phyloP scores from a whole-genome alignment of 2,888 invertebrate genomes.

The Eurois occulta region DNA sequence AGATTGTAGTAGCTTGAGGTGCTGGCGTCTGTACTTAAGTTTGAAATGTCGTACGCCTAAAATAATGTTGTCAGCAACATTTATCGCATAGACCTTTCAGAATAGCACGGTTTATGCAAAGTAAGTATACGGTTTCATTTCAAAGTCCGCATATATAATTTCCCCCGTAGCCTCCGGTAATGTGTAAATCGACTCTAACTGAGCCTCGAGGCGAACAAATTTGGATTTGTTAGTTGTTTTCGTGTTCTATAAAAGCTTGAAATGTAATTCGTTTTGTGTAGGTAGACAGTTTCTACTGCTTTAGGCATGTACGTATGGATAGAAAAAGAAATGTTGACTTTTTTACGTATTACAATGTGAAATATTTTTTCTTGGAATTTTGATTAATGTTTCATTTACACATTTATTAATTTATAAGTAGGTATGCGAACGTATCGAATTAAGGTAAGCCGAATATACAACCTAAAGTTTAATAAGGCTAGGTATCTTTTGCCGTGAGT shows the following conservation, averaged over 20 bases:
- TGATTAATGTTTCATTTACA: neutral
- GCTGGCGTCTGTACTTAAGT: neutral
- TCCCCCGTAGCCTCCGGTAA: slow-evolving; percentile 41
- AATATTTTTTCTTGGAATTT: slow-evolving; percentile 13
- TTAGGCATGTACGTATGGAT: slow-evolving; percentile 37
- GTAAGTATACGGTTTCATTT: slow-evolving; percentile 46
- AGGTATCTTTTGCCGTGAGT: neutral
- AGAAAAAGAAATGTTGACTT: slow-evolving; percentile 22
- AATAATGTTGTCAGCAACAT: slow-evolving; percentile 38
- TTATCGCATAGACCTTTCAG: slow-evolving; percentile 17
- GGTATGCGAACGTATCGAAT: neutral
- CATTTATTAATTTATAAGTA: neutral
- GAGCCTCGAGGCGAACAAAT: slow-evolving; percentile 25
- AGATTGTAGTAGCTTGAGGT: neutral
- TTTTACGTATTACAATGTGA: slow-evolving; percentile 13
- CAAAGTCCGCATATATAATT: slow-evolving; percentile 53
- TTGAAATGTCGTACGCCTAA: slow-evolving; percentile 2
- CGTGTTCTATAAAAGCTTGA: slow-evolving; percentile 46
- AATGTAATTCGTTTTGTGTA: slow-evolving; percentile 52
- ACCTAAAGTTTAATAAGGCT: too few relatives aligned
- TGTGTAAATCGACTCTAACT: slow-evolving; percentile 57
- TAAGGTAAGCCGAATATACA: neutral
- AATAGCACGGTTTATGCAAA: slow-evolving; percentile 45
- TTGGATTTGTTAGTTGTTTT: slow-evolving; percentile 53
- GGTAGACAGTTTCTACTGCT: slow-evolving; percentile 43